Evolutionary conservation across 2,113 vertebrate species (phyloP).

Genomic region (Mixornis gularis): DNA sequence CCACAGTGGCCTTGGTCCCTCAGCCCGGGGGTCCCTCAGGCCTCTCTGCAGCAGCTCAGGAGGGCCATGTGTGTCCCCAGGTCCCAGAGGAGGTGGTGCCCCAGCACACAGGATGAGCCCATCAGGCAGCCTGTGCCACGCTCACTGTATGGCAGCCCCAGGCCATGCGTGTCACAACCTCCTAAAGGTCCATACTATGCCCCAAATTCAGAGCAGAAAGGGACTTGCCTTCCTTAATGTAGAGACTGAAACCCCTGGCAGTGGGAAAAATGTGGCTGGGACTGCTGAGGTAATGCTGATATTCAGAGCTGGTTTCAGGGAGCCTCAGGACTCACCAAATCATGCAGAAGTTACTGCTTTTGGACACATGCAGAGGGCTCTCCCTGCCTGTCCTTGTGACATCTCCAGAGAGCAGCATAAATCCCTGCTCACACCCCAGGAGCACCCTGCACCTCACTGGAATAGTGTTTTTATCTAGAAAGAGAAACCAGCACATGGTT

Average conservation of each 20-base stretch:
- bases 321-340: not conserved
- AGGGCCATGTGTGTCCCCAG: not conserved
- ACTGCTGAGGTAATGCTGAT: not conserved
- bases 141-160: not conserved
- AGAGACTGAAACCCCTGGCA: not conserved
- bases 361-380: not conserved
- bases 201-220: not conserved
- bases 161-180: accelerated
- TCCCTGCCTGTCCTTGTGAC: not conserved
- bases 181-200: not conserved
- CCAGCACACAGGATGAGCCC: not conserved
- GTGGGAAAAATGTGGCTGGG: accelerated
- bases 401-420: not conserved
- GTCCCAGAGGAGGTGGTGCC: not conserved
- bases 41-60: not conserved
- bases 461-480: not conserved
- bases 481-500: not conserved
- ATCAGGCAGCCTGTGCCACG: not conserved
- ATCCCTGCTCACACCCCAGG: not conserved
- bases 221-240: not conserved
- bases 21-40: not conserved
- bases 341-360: not conserved
- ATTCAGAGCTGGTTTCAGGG: not conserved
- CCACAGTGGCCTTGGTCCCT: not conserved
- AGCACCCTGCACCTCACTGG: not conserved